phyloP scores from a whole-genome alignment of 2,113 vertebrate species.

The Paramormyrops kingsleyae region DNA sequence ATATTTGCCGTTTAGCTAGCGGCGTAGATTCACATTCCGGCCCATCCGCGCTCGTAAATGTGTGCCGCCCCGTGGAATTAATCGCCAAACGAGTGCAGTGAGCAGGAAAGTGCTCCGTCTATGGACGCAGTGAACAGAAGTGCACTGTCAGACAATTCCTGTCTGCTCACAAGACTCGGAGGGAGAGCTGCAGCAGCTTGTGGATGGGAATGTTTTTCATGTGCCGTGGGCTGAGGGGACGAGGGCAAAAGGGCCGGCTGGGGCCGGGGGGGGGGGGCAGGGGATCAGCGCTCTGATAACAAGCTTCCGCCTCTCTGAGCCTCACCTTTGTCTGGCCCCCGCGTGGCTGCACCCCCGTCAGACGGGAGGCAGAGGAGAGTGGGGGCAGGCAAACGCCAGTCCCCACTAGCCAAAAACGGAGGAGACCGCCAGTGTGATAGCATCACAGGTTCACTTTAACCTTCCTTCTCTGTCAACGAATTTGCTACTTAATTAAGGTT shows the following conservation, averaged over 20 bases:
- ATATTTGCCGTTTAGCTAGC: constrained; percentile 70
- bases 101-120: constrained; percentile 67
- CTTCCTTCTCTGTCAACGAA: neutral
- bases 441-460: neutral
- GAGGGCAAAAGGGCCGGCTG: constrained; percentile 56
- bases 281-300: constrained; percentile 70
- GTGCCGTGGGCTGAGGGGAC: constrained; percentile 56
- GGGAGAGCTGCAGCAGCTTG: constrained; percentile 69
- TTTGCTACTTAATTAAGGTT: neutral
- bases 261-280: constrained; percentile 45
- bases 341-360: constrained; percentile 56
- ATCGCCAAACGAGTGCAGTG: constrained; percentile 61
- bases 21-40: constrained; percentile 66
- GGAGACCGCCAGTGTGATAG: neutral
- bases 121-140: constrained; percentile 59
- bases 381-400: neutral
- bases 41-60: constrained; percentile 58
- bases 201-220: constrained; percentile 68
- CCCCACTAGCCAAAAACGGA: neutral
- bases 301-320: constrained; percentile 61
- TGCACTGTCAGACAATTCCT: constrained; percentile 65
- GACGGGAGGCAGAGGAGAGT: constrained; percentile 11
- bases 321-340: constrained; percentile 60
- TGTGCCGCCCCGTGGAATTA: constrained; percentile 64
- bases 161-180: constrained; percentile 62